These are phyloP conservation scores for Chromobotia macracanthus DNA, from an alignment of 2,797 vertebrate species.

Conservation along the genomic window DNA sequence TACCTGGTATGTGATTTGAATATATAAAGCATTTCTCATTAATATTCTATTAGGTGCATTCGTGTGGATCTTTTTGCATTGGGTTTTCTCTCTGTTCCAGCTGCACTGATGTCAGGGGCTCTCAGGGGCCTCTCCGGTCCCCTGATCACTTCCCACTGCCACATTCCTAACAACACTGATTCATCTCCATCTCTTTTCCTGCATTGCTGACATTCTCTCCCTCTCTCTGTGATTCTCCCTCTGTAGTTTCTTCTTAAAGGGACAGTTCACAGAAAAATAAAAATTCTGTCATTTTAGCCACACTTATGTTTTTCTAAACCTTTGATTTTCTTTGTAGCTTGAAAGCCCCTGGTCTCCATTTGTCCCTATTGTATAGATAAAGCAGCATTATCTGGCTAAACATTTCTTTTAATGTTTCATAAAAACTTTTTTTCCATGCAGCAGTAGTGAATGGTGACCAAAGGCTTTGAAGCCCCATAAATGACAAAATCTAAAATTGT, in stretches of 20 bases:
- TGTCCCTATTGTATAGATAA: too few relatives aligned
- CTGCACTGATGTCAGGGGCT: background rate
- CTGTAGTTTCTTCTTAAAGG: background rate
- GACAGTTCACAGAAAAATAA: background rate
- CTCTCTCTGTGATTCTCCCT: background rate
- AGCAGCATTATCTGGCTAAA: too few relatives aligned
- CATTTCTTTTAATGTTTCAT: too few relatives aligned
- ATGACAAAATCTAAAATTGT: too few relatives aligned
- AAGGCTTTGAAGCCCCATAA: too few relatives aligned
- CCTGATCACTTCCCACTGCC: slow-evolving; percentile 25
- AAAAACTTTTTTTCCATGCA: too few relatives aligned
- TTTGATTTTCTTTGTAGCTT: too few relatives aligned
- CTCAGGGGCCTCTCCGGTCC: slow-evolving; percentile 11
- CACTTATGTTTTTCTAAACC: background rate
- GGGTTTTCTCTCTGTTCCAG: slow-evolving; percentile 3
- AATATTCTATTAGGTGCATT: slow-evolving; percentile 33
- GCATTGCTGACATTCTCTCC: slow-evolving; percentile 3
- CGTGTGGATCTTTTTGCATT: background rate
- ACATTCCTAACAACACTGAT: slow-evolving; percentile 9
- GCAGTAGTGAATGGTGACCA: too few relatives aligned
- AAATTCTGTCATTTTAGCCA: background rate
- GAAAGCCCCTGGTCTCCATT: too few relatives aligned
- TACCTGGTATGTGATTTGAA: slow-evolving; percentile 44
- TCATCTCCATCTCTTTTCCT: slow-evolving; percentile 16
- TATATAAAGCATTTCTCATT: slow-evolving; percentile 32